A percentile compares a stretch with the other conserved stretches of the same genome.
phyloP scores from a whole-genome alignment of 1,140 invertebrate genomes.

The Spodoptera frugiperda region DNA sequence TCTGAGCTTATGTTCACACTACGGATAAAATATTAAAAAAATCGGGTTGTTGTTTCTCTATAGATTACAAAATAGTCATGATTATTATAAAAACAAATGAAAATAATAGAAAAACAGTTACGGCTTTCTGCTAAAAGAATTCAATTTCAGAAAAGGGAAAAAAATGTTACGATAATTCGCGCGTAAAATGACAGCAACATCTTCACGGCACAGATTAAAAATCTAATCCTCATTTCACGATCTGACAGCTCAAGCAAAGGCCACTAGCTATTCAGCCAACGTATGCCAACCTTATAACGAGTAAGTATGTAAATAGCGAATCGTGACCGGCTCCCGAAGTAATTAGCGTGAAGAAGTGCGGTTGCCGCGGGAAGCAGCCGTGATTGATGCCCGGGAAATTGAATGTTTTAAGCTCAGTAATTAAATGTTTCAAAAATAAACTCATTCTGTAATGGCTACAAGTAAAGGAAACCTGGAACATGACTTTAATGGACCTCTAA shows the following conservation, averaged over 20 bases:
- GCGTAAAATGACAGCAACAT: no score
- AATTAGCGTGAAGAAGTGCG: conserved; percentile 33
- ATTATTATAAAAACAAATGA: no score
- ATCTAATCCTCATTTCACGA: not conserved
- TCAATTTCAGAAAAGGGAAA: no score
- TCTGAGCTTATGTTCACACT: no score
- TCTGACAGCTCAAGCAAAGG: conserved; percentile 15
- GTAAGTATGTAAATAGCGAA: conserved; percentile 31
- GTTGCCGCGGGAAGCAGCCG: conserved; percentile 5
- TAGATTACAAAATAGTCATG: no score
- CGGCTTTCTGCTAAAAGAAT: not conserved
- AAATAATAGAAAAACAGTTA: no score
- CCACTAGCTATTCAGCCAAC: conserved; percentile 23
- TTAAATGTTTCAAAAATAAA: conserved; percentile 17
- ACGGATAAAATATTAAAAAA: no score
- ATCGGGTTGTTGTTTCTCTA: no score
- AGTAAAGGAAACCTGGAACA: not conserved
- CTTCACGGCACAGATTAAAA: no score
- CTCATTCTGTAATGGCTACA: not conserved
- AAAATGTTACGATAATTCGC: no score
- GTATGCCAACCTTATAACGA: conserved; percentile 24
- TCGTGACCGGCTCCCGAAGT: conserved; percentile 36
- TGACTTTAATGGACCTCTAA: not conserved
- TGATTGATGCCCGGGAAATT: conserved; percentile 36
- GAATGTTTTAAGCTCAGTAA: conserved; percentile 22